These are phyloP conservation scores for Mormyrus proboscirostris DNA, from an alignment of 2,797 vertebrate genomes.

Conservation along the genomic window DNA sequence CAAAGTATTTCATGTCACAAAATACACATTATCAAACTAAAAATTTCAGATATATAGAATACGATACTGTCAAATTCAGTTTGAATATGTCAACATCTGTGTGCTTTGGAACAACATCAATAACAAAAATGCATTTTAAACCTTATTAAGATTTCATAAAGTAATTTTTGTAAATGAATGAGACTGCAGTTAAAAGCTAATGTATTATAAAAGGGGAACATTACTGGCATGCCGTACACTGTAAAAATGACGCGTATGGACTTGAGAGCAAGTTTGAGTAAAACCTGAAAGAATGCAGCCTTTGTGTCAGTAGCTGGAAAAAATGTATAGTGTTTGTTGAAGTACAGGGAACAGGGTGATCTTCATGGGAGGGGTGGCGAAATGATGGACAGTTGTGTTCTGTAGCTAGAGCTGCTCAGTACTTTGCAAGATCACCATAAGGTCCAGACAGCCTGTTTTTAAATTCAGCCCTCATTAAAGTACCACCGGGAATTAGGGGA, in stretches of 20 bases:
- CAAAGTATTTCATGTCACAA: neutral
- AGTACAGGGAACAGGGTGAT: neutral
- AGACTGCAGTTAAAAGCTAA: neutral
- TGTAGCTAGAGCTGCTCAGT: slow-evolving; percentile 38
- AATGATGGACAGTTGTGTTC: slow-evolving; percentile 54
- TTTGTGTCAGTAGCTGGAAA: neutral
- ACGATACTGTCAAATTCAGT: neutral
- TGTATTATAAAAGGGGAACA: neutral
- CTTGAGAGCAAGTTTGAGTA: slow-evolving; percentile 14
- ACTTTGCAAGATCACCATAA: slow-evolving; percentile 59
- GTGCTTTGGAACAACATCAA: neutral
- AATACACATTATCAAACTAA: neutral
- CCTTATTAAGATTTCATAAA: neutral
- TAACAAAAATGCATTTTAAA: neutral
- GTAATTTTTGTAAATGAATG: neutral
- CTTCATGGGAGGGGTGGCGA: neutral
- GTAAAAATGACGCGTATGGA: slow-evolving; percentile 14
- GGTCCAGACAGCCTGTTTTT: slow-evolving; percentile 58
- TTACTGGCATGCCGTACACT: slow-evolving; percentile 24
- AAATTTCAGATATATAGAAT: neutral
- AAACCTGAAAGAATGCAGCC: slow-evolving; percentile 28
- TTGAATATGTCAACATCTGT: neutral
- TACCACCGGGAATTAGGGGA: slow-evolving; percentile 48
- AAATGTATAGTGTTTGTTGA: neutral
- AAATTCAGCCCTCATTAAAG: slow-evolving; percentile 64